These are phyloP conservation scores for Drosophila nasuta DNA, from an alignment of 1,140 invertebrate genomes.

Conservation along the genomic window DNA sequence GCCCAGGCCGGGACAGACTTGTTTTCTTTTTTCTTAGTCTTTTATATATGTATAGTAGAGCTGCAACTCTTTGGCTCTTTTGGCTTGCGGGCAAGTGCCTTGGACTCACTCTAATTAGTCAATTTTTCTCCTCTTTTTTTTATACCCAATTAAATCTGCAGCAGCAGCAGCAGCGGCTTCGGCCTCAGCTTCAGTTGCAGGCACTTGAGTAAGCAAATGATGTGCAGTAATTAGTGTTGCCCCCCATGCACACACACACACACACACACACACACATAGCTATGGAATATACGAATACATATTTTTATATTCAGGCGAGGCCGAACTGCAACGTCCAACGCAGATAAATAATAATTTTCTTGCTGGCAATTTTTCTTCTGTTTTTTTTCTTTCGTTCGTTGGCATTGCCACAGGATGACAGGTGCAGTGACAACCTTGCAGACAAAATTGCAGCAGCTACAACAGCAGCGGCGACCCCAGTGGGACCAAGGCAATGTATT, in stretches of 20 bases:
- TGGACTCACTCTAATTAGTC: constrained; percentile 81
- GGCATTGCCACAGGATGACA: constrained; percentile 73
- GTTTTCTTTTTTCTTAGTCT: constrained; percentile 40
- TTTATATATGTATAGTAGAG: too few species aligned
- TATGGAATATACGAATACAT: not conserved
- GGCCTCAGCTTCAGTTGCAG: constrained; percentile 36
- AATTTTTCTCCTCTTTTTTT: constrained; percentile 64
- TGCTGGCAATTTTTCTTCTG: constrained; percentile 42
- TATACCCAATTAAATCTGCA: constrained; percentile 81
- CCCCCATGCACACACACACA: constrained; percentile 27
- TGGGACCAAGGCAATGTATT: constrained; percentile 26
- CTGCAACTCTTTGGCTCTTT: constrained; percentile 48
- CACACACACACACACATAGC: constrained; percentile 10
- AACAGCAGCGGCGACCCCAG: constrained; percentile 19
- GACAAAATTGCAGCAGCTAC: constrained; percentile 25
- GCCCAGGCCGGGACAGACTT: constrained; percentile 45
- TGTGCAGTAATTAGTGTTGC: constrained; percentile 79
- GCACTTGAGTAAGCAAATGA: constrained; percentile 80
- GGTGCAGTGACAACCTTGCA: constrained; percentile 73
- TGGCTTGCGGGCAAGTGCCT: constrained; percentile 69
- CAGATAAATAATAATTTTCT: constrained; percentile 79
- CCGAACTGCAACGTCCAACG: constrained; percentile 40
- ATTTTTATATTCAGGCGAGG: constrained; percentile 13
- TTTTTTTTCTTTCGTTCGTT: constrained; percentile 31
- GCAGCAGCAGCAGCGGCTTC: constrained; percentile 20